Percentiles rank a stretch among this genome's conserved stretches.
Conservation (phyloP, 2,797 vertebrate genomes). For the Limnodromus scolopaceus region DNA sequence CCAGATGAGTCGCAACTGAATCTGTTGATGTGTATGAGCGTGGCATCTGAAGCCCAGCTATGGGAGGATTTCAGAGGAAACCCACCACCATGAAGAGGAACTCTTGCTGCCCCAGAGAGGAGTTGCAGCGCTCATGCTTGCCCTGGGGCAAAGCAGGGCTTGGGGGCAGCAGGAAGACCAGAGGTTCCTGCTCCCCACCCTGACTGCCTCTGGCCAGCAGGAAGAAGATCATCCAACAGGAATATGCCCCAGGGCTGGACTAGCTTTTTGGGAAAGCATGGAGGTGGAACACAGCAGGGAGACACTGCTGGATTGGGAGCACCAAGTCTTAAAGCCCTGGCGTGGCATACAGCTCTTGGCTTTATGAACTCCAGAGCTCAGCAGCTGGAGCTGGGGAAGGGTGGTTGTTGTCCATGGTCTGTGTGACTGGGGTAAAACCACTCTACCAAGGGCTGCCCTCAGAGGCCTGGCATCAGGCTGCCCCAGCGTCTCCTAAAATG, state of each 20-base stretch:
- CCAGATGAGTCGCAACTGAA: background rate
- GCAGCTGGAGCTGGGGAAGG: background rate
- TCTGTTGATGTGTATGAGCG: accelerated
- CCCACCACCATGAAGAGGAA: background rate
- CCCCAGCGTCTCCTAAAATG: background rate
- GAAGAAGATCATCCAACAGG: background rate
- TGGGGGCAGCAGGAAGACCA: background rate
- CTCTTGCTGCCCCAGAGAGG: background rate
- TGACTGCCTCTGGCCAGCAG: background rate
- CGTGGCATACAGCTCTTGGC: background rate
- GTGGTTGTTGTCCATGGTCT: background rate
- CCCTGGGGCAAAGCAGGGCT: background rate
- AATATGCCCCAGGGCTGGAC: background rate
- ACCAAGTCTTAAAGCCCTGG: accelerated
- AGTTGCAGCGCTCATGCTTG: background rate
- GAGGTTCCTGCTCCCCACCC: background rate
- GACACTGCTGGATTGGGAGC: background rate
- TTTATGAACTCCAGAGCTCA: background rate
- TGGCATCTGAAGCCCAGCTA: background rate
- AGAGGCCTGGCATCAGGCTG: background rate
- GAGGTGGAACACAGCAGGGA: background rate
- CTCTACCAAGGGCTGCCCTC: background rate
- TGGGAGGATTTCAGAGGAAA: background rate
- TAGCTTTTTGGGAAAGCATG: background rate
- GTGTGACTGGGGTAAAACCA: background rate